A percentile compares a stretch with the other conserved stretches of the same genome.
phyloP scores from a whole-genome alignment of 2,888 invertebrate species.

The Rhagonycha fulva region DNA sequence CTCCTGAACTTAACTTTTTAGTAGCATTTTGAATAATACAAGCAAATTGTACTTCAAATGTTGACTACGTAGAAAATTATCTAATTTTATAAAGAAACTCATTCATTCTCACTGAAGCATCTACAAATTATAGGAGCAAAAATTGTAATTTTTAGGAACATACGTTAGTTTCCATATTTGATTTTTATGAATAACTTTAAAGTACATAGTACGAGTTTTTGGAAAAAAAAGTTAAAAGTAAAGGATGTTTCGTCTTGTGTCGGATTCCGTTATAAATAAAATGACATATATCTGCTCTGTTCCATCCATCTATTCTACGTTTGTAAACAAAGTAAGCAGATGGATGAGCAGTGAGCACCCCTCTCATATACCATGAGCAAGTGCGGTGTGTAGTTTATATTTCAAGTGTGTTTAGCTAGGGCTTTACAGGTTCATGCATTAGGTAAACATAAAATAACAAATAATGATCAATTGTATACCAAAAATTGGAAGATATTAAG shows the following conservation, averaged over 20 bases:
- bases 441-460: constrained; percentile 6
- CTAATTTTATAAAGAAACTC: too few species aligned
- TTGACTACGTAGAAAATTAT: too few species aligned
- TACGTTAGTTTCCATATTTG: too few species aligned
- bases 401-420: constrained; percentile 19
- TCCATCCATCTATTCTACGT: constrained; percentile 38
- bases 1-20: too few species aligned
- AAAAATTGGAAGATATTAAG: neutral
- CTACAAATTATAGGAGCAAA: too few species aligned
- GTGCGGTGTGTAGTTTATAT: constrained; percentile 37
- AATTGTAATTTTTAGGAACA: too few species aligned
- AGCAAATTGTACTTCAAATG: neutral
- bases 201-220: neutral
- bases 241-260: constrained; percentile 50
- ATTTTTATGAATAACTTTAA: neutral
- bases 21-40: neutral
- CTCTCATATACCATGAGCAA: constrained; percentile 36
- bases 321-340: constrained; percentile 44
- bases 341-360: constrained; percentile 44
- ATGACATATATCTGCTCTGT: constrained; percentile 38
- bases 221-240: constrained; percentile 37
- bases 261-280: constrained; percentile 45
- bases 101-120: too few species aligned
- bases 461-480: neutral
- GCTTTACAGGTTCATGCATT: constrained; percentile 15